phyloP scores from a whole-genome alignment of 2,797 vertebrate species.

The Setipinna tenuifilis region DNA sequence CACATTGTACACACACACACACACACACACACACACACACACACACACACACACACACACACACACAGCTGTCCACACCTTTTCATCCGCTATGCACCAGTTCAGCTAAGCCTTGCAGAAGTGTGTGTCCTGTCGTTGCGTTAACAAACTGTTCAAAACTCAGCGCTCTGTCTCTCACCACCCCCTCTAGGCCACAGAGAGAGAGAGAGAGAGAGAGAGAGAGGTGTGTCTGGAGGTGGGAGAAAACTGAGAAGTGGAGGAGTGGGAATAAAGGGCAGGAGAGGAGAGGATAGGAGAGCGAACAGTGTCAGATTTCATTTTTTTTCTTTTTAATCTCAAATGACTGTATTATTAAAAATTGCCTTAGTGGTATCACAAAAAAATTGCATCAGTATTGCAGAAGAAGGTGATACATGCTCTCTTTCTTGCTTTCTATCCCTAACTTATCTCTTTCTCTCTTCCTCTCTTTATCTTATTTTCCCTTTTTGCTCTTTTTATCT shows the following conservation, averaged over 20 bases:
- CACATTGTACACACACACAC: too few relatives aligned
- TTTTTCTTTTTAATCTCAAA: background rate
- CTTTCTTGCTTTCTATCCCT: background rate
- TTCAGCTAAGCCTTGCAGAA: background rate
- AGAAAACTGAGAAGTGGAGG: background rate
- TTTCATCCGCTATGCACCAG: background rate
- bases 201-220: too few relatives aligned
- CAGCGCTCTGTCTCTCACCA: background rate
- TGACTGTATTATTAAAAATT: too few relatives aligned
- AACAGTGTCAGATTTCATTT: background rate
- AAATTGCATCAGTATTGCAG: too few relatives aligned
- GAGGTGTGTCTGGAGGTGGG: background rate
- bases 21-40: too few relatives aligned
- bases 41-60: too few relatives aligned
- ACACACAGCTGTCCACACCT: too few relatives aligned
- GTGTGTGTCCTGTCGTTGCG: background rate
- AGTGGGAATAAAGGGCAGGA: too few relatives aligned
- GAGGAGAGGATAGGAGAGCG: background rate
- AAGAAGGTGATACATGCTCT: too few relatives aligned
- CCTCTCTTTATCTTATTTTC: background rate
- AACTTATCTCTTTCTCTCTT: background rate
- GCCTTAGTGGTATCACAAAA: too few relatives aligned
- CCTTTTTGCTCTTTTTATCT: background rate
- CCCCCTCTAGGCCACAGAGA: background rate
- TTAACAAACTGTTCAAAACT: background rate